Percentiles rank a stretch among this genome's conserved stretches.
phyloP scores from a whole-genome alignment of 1,140 invertebrate species.

The Aphis craccivora region DNA sequence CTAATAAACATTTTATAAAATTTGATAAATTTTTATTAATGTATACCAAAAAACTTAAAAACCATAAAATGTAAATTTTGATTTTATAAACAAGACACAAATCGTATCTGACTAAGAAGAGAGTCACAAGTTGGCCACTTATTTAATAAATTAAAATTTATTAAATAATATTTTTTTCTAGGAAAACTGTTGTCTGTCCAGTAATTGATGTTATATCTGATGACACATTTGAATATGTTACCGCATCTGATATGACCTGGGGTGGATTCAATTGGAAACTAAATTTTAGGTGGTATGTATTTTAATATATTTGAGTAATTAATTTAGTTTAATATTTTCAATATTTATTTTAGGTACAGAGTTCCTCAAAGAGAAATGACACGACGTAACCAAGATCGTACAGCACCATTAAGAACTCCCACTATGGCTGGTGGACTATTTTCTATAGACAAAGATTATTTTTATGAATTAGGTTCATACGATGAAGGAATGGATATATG shows the following conservation, averaged over 20 bases:
- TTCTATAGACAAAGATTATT: constrained; percentile 95
- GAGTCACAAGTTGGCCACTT: no score
- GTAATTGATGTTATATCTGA: constrained; percentile 99
- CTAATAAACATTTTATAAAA: no score
- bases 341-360: constrained; percentile 77
- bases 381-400: constrained; percentile 85
- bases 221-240: constrained; percentile 95
- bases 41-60: no score
- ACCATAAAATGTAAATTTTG: no score
- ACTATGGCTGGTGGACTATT: constrained; percentile 99
- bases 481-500: constrained; percentile 99
- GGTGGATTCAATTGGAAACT: constrained; percentile 98
- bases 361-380: constrained; percentile 95
- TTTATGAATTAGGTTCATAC: constrained; percentile 96
- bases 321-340: background rate
- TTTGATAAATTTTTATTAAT: no score
- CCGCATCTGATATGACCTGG: constrained; percentile 95
- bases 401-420: constrained; percentile 89
- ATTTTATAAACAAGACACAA: no score
- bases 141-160: background rate
- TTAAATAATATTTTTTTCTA: constrained; percentile 61
- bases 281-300: constrained; percentile 90
- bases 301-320: background rate
- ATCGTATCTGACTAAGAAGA: no score
- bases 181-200: constrained; percentile 93